phyloP scores from a whole-genome alignment of 1,140 invertebrate genomes.

The Pemphigus obesinymphae region DNA sequence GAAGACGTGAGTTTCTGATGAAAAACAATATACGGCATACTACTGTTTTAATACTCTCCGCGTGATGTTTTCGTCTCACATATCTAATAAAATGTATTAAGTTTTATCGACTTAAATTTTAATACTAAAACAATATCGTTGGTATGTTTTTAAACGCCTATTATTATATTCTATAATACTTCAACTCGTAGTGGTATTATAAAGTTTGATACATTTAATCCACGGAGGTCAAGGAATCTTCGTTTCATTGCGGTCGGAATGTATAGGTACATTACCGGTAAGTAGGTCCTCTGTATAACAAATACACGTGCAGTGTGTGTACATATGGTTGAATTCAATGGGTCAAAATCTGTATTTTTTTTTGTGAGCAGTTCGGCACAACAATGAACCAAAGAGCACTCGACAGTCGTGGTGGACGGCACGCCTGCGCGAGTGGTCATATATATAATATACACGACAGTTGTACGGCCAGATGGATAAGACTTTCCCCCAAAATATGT shows the following conservation, averaged over 20 bases:
- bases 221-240: neutral
- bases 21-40: too few relatives aligned
- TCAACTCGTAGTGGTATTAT: too few relatives aligned
- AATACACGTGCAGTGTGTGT: neutral
- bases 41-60: too few relatives aligned
- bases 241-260: neutral
- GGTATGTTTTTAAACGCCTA: too few relatives aligned
- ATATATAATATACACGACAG: neutral
- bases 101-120: too few relatives aligned
- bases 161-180: too few relatives aligned
- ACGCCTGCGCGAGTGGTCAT: neutral
- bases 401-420: neutral
- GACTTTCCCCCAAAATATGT: constrained; percentile 29
- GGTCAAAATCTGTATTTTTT: neutral
- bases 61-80: too few relatives aligned
- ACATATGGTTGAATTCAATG: neutral
- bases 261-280: constrained; percentile 18
- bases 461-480: neutral
- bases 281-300: neutral
- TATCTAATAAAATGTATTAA: too few relatives aligned
- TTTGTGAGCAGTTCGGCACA: neutral
- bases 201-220: too few relatives aligned
- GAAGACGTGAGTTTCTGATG: too few relatives aligned
- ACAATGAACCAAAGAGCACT: constrained; percentile 7
- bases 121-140: too few relatives aligned